A percentile compares a stretch with the other conserved stretches of the same genome.
Conservation (phyloP, 2,113 vertebrate genomes). For the Cyanoderma ruficeps region DNA sequence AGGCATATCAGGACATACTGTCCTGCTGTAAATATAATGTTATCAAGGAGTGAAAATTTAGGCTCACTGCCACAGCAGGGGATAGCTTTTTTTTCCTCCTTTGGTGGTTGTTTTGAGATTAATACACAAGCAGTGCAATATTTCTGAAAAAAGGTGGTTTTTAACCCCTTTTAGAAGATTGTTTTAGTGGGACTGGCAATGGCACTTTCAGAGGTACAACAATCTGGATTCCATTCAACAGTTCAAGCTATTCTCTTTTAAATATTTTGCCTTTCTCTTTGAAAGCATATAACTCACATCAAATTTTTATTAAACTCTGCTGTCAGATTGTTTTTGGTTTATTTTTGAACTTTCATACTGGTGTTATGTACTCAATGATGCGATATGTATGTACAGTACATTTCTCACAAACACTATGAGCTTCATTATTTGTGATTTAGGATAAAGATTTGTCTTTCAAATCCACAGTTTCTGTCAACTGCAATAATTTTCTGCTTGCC, state of each 20-base stretch:
- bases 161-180: not conserved
- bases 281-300: not conserved
- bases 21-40: not conserved
- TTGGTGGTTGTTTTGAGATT: not conserved
- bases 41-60: not conserved
- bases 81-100: not conserved
- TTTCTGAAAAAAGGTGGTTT: not conserved
- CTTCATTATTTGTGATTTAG: slow-evolving; percentile 48
- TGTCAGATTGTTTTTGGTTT: slow-evolving; percentile 9
- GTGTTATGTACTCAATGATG: not conserved
- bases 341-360: not conserved
- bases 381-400: not conserved
- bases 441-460: slow-evolving; percentile 47
- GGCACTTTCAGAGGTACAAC: not conserved
- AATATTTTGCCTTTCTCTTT: slow-evolving; percentile 1
- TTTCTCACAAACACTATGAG: not conserved
- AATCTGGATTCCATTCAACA: not conserved
- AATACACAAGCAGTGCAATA: not conserved
- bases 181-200: not conserved
- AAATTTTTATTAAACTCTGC: not conserved
- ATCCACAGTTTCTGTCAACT: slow-evolving; percentile 31
- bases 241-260: not conserved
- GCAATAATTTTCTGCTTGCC: not conserved
- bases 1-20: not conserved
- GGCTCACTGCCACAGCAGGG: not conserved